Percentiles rank a stretch among this genome's conserved stretches.
phyloP scores from a whole-genome alignment of 2,113 vertebrate genomes.

The Ciconia boyciana region DNA sequence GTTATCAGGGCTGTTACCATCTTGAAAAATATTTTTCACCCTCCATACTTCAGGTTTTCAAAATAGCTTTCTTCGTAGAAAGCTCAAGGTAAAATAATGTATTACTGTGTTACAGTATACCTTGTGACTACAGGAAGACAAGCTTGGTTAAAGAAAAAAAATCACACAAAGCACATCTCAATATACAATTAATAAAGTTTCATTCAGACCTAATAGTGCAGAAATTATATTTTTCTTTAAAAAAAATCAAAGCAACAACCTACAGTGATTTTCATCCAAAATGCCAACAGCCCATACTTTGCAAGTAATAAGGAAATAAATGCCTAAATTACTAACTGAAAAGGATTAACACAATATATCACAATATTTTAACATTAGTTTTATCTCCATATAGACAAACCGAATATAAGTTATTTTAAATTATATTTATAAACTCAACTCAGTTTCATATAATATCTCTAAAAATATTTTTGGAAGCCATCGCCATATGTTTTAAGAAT shows the following conservation, averaged over 20 bases:
- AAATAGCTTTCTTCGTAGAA: constrained; percentile 81
- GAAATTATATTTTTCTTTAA: constrained; percentile 71
- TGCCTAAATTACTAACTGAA: constrained; percentile 67
- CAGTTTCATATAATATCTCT: constrained; percentile 61
- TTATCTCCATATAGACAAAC: constrained; percentile 77
- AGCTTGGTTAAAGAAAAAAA: constrained; percentile 77
- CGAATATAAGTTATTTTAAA: constrained; percentile 80
- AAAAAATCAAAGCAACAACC: constrained; percentile 83
- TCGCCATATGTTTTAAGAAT: constrained; percentile 70
- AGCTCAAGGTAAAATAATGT: constrained; percentile 81
- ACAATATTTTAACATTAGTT: constrained; percentile 77
- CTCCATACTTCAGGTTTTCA: constrained; percentile 66
- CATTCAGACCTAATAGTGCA: constrained; percentile 91
- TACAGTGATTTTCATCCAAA: constrained; percentile 80
- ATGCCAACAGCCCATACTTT: constrained; percentile 77
- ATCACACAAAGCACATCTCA: constrained; percentile 91
- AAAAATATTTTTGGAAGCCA: constrained; percentile 51
- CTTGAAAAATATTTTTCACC: constrained; percentile 72
- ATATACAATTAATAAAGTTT: constrained; percentile 87
- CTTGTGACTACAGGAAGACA: constrained; percentile 92
- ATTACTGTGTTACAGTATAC: constrained; percentile 85
- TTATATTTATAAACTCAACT: constrained; percentile 77
- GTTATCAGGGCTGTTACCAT: constrained; percentile 78
- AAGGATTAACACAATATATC: constrained; percentile 81
- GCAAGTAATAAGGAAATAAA: constrained; percentile 71